Evolutionary conservation across 2,888 invertebrate genomes (phyloP).

Genomic region (Choristoneura rosaceana): DNA sequence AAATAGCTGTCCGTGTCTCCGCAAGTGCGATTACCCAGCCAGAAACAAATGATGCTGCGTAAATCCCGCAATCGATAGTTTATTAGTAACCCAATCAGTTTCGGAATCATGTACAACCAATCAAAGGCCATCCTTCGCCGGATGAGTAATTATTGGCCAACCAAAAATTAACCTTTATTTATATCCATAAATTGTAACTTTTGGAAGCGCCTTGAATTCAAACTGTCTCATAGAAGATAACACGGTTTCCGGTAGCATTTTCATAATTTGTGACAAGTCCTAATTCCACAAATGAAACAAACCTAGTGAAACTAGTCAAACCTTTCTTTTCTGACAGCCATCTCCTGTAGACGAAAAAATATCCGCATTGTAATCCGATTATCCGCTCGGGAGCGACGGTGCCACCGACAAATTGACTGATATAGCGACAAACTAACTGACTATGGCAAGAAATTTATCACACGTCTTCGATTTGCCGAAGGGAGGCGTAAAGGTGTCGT

Average conservation of each 20-base stretch:
- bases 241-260: neutral
- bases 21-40: constrained; percentile 63
- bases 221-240: neutral
- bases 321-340: neutral
- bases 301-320: neutral
- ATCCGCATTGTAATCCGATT: constrained; percentile 9
- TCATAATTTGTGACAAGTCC: neutral
- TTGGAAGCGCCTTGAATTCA: neutral
- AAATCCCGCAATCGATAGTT: constrained; percentile 66
- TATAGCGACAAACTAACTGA: constrained; percentile 11
- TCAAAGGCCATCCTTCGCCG: constrained; percentile 52
- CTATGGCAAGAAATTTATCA: neutral
- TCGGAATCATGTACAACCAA: constrained; percentile 67
- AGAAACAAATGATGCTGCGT: constrained; percentile 53
- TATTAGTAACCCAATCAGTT: constrained; percentile 70
- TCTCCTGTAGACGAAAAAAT: neutral
- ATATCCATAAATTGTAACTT: neutral
- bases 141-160: constrained; percentile 52
- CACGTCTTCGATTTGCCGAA: neutral
- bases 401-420: constrained; percentile 14
- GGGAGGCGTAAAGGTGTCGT: neutral
- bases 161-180: constrained; percentile 41
- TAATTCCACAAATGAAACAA: neutral
- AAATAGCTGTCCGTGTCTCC: constrained; percentile 76
- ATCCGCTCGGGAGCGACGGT: constrained; percentile 2